Percentiles rank a stretch among this genome's conserved stretches.
Conservation (phyloP, 2,113 vertebrate species). For the Pantherophis guttatus region DNA sequence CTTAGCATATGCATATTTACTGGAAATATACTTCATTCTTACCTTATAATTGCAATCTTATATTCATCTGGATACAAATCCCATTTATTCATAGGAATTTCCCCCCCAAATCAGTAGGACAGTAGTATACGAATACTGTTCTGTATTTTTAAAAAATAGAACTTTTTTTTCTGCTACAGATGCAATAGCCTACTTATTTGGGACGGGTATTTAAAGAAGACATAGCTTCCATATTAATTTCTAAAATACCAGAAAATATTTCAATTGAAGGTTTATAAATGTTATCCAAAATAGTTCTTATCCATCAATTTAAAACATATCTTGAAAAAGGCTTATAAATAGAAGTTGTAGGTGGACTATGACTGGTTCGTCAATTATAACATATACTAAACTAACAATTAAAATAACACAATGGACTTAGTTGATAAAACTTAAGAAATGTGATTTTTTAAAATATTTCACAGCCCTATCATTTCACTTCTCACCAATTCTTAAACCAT, state of each 20-base stretch:
- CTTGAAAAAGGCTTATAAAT: constrained; percentile 7
- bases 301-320: constrained; percentile 3
- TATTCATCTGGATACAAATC: not conserved
- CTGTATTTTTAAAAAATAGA: not conserved
- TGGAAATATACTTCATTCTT: not conserved
- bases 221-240: constrained; percentile 35
- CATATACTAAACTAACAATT: not conserved
- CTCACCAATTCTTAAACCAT: constrained; percentile 13
- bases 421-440: not conserved
- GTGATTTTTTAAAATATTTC: constrained; percentile 24
- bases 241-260: not conserved
- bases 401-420: constrained; percentile 8
- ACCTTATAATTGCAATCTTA: not conserved
- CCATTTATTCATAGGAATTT: not conserved
- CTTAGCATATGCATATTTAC: not conserved
- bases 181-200: constrained; percentile 6
- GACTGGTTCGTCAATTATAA: constrained; percentile 11
- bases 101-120: not conserved
- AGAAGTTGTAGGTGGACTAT: constrained; percentile 4
- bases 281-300: not conserved
- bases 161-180: not conserved
- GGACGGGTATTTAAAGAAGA: not conserved
- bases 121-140: not conserved
- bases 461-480: constrained; percentile 28
- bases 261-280: constrained; percentile 9